Evolutionary conservation across 2,113 vertebrate species (phyloP).

Genomic region (Equus quagga): DNA sequence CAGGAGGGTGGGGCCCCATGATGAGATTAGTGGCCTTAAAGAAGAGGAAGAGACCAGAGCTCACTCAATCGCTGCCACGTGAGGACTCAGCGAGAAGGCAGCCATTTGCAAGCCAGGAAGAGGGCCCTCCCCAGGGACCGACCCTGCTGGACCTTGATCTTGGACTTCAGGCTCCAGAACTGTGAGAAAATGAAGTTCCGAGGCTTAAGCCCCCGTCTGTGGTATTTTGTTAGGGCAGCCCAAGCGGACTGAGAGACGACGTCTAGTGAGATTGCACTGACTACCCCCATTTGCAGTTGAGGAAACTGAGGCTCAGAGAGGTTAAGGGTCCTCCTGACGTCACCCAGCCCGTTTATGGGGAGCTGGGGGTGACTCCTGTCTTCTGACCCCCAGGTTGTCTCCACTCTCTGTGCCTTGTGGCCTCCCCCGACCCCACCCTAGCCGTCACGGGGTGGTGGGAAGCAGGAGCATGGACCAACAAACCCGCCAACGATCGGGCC

Average conservation of each 20-base stretch:
- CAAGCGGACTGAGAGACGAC: not conserved
- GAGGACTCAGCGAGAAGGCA: too few species aligned
- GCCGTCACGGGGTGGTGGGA: accelerated
- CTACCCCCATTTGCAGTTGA: not conserved
- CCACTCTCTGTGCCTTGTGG: not conserved
- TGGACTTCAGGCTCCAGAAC: not conserved
- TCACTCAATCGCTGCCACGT: too few species aligned
- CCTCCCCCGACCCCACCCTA: not conserved
- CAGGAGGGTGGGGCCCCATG: too few species aligned
- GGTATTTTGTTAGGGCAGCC: not conserved
- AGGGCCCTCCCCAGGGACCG: too few species aligned
- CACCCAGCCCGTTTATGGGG: not conserved
- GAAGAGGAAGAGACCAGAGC: too few species aligned
- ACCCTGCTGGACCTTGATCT: not conserved
- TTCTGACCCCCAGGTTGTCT: not conserved
- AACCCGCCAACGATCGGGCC: accelerated
- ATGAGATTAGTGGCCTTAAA: too few species aligned
- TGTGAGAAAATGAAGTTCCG: not conserved
- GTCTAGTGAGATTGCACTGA: not conserved
- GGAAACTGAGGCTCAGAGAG: not conserved
- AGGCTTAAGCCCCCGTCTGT: not conserved
- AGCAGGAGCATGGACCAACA: not conserved
- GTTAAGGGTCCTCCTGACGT: not conserved
- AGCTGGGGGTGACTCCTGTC: not conserved
- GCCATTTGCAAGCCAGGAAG: too few species aligned